Evolutionary conservation across 2,797 vertebrate genomes (phyloP).

Genomic region (Falco cherrug): DNA sequence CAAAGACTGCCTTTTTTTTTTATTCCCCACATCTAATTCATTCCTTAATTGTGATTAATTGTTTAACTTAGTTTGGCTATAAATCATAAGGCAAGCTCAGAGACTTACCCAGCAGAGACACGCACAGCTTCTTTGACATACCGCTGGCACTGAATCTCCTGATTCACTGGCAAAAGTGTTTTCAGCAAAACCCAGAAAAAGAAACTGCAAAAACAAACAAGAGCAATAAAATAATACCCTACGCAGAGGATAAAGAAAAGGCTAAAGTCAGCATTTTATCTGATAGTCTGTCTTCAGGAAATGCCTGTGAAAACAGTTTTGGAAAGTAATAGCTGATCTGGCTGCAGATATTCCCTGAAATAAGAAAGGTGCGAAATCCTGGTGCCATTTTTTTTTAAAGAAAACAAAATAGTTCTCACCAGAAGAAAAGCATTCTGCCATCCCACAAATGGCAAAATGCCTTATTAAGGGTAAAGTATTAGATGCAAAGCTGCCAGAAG

Average conservation of each 20-base stretch:
- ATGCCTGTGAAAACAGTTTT: conserved; percentile 70
- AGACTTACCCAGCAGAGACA: not conserved
- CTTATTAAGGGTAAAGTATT: not conserved
- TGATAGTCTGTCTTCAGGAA: conserved; percentile 59
- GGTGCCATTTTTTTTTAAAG: not conserved
- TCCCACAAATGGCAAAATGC: not conserved
- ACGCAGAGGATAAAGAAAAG: conserved; percentile 3
- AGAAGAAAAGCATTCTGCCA: conserved; percentile 3
- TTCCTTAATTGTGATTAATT: not conserved
- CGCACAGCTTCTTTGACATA: not conserved
- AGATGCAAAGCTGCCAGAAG: not conserved
- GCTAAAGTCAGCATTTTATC: conserved; percentile 38
- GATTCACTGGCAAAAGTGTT: not conserved
- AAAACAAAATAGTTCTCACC: conserved; percentile 7
- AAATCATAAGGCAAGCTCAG: not conserved
- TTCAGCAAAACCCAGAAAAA: conserved; percentile 5
- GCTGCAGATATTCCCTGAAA: conserved; percentile 55
- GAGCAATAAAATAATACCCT: conserved; percentile 28
- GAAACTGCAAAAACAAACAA: conserved; percentile 40
- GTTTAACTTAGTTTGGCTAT: not conserved
- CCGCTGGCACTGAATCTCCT: not conserved
- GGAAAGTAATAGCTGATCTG: conserved; percentile 37
- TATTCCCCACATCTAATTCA: not conserved
- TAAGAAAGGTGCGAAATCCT: conserved; percentile 34
- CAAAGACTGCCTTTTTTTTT: not conserved